Evolutionary conservation across 2,888 invertebrate genomes (phyloP).

Genomic region (Heliconius cydno): DNA sequence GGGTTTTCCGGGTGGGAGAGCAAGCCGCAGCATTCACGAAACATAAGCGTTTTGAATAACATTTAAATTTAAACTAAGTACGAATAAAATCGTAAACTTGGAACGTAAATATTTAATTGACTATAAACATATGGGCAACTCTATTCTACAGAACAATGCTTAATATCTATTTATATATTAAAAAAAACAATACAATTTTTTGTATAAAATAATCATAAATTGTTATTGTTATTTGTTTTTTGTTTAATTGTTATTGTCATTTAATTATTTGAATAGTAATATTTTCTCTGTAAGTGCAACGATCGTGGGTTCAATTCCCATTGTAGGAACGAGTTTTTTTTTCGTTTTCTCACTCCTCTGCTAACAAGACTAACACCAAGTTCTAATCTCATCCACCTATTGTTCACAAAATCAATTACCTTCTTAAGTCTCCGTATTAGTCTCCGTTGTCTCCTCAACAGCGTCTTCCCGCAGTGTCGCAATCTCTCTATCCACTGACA

Average conservation of each 20-base stretch:
- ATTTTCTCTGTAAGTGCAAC: no score
- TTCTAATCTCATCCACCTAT: neutral
- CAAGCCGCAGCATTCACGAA: neutral
- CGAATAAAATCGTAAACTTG: neutral
- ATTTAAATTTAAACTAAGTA: neutral
- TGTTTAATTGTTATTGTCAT: no score
- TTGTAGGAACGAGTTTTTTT: no score
- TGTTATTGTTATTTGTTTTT: neutral
- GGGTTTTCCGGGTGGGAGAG: neutral
- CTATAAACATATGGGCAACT: neutral
- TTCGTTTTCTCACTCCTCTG: no score
- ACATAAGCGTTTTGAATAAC: neutral
- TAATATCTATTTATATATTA: slow-evolving; percentile 5
- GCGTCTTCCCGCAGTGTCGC: slow-evolving; percentile 77
- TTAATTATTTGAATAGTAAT: no score
- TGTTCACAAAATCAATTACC: slow-evolving; percentile 57
- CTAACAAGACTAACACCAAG: neutral
- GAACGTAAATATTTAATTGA: neutral
- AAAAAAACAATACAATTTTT: neutral
- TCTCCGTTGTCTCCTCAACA: slow-evolving; percentile 74
- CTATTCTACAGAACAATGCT: neutral
- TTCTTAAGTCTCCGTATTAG: slow-evolving; percentile 76
- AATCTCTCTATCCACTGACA: slow-evolving; percentile 77
- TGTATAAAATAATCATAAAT: neutral
- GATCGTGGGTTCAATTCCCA: no score